Percentiles rank a stretch among this genome's conserved stretches.
phyloP scores from a whole-genome alignment of 2,113 vertebrate genomes.

The Arvicanthis niloticus region DNA sequence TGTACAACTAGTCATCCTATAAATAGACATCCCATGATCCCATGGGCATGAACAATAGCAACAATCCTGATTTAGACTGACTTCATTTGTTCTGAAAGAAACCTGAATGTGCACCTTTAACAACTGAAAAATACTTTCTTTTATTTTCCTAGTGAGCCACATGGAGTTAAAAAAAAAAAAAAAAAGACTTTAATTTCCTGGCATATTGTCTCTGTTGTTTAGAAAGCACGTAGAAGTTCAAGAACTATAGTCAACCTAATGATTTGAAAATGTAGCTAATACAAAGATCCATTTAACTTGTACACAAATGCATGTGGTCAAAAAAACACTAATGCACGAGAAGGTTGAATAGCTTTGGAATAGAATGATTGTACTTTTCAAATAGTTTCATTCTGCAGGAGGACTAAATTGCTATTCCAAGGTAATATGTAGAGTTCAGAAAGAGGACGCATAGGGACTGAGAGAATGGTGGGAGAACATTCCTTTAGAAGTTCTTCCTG shows the following conservation, averaged over 20 bases:
- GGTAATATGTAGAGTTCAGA: slow-evolving; percentile 60
- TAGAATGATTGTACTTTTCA: slow-evolving; percentile 2
- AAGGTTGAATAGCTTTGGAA: slow-evolving; percentile 67
- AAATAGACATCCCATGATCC: not conserved
- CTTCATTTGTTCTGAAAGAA: not conserved
- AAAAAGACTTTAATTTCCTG: not conserved
- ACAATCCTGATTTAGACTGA: not conserved
- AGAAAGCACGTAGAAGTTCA: slow-evolving; percentile 51
- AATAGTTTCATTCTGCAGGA: slow-evolving; percentile 7
- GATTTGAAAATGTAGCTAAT: slow-evolving; percentile 54
- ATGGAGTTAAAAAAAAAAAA: not conserved
- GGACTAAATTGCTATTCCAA: slow-evolving; percentile 52
- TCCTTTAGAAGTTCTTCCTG: slow-evolving; percentile 45
- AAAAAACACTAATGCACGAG: slow-evolving; percentile 53
- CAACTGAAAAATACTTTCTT: not conserved
- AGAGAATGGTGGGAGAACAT: slow-evolving; percentile 41
- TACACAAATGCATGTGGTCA: slow-evolving; percentile 47
- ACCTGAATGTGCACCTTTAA: not conserved
- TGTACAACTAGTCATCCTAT: not conserved
- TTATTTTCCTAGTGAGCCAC: not conserved
- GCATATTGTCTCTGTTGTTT: slow-evolving; percentile 10
- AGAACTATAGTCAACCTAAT: slow-evolving; percentile 33
- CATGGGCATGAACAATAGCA: not conserved
- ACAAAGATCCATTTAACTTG: slow-evolving; percentile 60
- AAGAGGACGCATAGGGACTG: slow-evolving; percentile 50